Evolutionary conservation across 2,888 invertebrate genomes (phyloP).

Genomic region (Plagodis pulveraria): DNA sequence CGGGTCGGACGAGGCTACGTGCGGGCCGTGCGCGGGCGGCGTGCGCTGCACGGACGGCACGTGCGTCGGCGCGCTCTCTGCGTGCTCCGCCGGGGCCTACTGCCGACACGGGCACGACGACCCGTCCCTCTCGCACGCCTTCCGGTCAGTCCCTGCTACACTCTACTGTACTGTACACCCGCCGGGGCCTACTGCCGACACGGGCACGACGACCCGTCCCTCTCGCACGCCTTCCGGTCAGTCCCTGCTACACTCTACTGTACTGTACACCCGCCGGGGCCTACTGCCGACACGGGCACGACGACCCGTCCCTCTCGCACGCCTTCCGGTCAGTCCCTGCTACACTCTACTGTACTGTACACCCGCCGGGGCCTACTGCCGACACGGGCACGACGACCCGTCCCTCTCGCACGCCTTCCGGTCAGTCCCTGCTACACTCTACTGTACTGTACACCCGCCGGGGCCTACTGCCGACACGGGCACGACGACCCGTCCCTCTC

Average conservation of each 20-base stretch:
- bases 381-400: constrained; percentile 63
- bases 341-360: too few relatives aligned
- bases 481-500: constrained; percentile 69
- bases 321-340: constrained; percentile 59
- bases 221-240: constrained; percentile 72
- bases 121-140: constrained; percentile 68
- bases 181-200: constrained; percentile 54
- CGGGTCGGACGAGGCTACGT: constrained; percentile 87
- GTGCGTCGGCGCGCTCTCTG: constrained; percentile 89
- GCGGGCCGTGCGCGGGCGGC: constrained; percentile 89
- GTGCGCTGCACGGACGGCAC: constrained; percentile 86
- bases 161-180: too few relatives aligned
- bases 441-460: constrained; percentile 57
- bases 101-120: constrained; percentile 68
- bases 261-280: constrained; percentile 67
- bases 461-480: constrained; percentile 68
- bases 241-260: background rate
- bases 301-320: constrained; percentile 65
- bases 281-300: constrained; percentile 66
- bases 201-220: constrained; percentile 63
- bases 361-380: constrained; percentile 77
- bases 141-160: constrained; percentile 50
- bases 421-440: constrained; percentile 36
- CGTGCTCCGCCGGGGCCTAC: constrained; percentile 80
- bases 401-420: constrained; percentile 71